Percentiles rank a stretch among this genome's conserved stretches.
phyloP scores from a whole-genome alignment of 2,797 vertebrate genomes.

The Cottoperca gobio region DNA sequence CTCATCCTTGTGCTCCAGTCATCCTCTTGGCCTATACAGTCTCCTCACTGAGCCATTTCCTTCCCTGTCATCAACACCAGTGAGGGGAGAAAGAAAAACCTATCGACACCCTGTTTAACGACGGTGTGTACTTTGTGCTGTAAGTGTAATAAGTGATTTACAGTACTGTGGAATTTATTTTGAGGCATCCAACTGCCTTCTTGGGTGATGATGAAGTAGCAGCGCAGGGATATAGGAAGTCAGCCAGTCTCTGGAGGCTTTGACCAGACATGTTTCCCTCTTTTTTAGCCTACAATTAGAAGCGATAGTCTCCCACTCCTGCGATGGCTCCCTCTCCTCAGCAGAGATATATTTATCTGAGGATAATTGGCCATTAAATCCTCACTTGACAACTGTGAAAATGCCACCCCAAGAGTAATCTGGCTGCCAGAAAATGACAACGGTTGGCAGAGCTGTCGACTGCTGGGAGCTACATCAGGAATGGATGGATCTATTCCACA shows the following conservation, averaged over 20 bases:
- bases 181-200: conserved; percentile 73
- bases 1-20: conserved; percentile 46
- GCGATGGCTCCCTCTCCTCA: conserved; percentile 80
- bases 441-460: conserved; percentile 84
- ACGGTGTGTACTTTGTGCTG: conserved; percentile 73
- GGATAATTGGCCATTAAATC: conserved; percentile 89
- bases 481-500: conserved; percentile 80
- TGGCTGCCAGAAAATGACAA: conserved; percentile 86
- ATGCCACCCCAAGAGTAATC: conserved; percentile 87
- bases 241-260: conserved; percentile 77
- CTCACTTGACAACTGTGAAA: conserved; percentile 88
- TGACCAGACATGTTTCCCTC: conserved; percentile 83
- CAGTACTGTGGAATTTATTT: conserved; percentile 76
- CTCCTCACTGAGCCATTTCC: conserved; percentile 50
- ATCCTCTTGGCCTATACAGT: conserved; percentile 38
- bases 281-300: conserved; percentile 85
- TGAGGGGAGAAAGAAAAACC: conserved; percentile 19
- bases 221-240: conserved; percentile 72
- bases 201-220: conserved; percentile 77
- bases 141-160: conserved; percentile 75
- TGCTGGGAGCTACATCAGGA: conserved; percentile 82
- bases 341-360: conserved; percentile 88
- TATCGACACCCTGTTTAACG: conserved; percentile 79
- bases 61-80: conserved; percentile 62
- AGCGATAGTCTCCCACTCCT: conserved; percentile 79